Conservation (phyloP, 30 jellyfish, hydroid and myxozoan genomes). For the Aurelia aurita region DNA sequence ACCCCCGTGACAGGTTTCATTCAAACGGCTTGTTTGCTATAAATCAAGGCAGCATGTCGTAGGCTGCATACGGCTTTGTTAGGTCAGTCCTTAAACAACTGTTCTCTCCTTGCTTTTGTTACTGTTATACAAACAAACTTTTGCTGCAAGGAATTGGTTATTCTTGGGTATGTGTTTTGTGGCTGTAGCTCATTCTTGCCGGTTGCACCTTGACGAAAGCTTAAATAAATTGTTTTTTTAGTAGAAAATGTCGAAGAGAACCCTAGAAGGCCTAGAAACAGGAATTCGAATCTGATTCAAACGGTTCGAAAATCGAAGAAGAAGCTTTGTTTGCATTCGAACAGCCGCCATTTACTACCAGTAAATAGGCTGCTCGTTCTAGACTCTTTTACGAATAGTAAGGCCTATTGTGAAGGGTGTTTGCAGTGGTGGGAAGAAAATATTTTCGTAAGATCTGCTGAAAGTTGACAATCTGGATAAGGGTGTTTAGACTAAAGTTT, state of each 20-base stretch:
- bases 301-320: background rate
- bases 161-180: too few species aligned
- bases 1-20: background rate
- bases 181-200: too few species aligned
- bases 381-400: background rate
- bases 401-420: background rate
- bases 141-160: too few species aligned
- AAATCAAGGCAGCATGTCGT: slow-evolving; percentile 34
- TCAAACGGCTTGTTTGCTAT: slow-evolving; percentile 32
- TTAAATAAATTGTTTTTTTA: background rate
- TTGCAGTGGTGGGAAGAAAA: background rate
- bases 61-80: slow-evolving; percentile 23
- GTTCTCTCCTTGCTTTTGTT: background rate
- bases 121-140: too few species aligned
- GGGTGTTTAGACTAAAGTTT: too few species aligned
- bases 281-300: too few species aligned
- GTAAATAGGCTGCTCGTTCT: background rate
- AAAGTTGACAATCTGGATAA: too few species aligned
- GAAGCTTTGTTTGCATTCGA: background rate
- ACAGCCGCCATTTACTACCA: background rate
- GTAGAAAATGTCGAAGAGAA: background rate
- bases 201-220: too few species aligned
- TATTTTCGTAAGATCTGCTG: too few species aligned
- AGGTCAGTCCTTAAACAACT: slow-evolving; percentile 45
- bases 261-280: too few species aligned